These are phyloP conservation scores for Sus cebifrons DNA, from an alignment of 2,797 vertebrate genomes.

Conservation along the genomic window DNA sequence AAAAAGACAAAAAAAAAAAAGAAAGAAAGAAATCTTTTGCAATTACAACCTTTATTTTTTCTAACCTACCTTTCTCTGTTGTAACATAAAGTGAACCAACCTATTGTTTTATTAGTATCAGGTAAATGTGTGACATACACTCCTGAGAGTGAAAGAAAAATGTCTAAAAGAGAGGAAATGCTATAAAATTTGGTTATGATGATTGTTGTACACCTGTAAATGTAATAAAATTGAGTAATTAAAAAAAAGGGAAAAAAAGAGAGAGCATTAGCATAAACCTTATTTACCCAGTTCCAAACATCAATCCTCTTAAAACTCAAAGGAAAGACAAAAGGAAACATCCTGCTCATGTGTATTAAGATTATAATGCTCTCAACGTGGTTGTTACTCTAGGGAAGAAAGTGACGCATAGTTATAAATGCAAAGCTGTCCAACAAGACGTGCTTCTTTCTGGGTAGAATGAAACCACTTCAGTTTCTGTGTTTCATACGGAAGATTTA, in stretches of 20 bases:
- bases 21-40: neutral
- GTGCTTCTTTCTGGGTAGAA: neutral
- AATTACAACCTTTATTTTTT: neutral
- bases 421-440: neutral
- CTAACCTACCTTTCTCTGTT: neutral
- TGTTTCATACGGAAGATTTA: neutral
- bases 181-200: no score
- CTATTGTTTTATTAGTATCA: neutral
- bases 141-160: neutral
- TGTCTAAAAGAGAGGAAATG: neutral
- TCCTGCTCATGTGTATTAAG: neutral
- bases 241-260: no score
- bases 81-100: neutral
- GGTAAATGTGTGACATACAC: neutral
- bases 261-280: neutral
- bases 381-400: neutral
- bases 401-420: neutral
- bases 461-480: neutral
- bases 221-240: no score
- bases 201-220: no score
- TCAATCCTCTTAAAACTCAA: constrained; percentile 47
- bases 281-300: neutral
- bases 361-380: neutral
- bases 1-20: no score
- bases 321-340: constrained; percentile 31